Base-by-base conservation (phyloP, 1,140 invertebrate genomes). In the Dendroctonus ponderosae region DNA sequence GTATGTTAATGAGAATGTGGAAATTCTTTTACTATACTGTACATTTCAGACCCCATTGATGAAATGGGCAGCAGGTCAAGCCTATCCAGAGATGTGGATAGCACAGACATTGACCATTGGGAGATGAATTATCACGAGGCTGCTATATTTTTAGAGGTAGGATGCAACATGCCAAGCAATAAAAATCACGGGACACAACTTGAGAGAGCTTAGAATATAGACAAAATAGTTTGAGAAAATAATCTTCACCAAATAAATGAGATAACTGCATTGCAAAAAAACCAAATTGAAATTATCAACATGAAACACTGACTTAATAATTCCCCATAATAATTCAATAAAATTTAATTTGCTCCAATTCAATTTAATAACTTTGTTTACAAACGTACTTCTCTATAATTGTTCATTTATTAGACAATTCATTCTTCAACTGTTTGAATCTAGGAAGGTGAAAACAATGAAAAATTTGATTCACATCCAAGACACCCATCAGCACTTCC, bases 51-150 rank as follows among this genome's bases (percentile, higher is more conserved):
- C 50, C 71, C 74, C 5, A 66, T 73, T 66, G 74, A 79, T 67
- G 79, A 80, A 69, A 80, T 80, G 73, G 79, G 79, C 0, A 79
- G 77, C 53, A 71, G 76, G 58, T 79, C 78, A 4, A 80, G 74
- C 58, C 72, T 80, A 14, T 75, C 72, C 61, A 67, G 76, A 46
- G 73, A 78, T 52, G 40, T 66, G 12, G 74, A 79, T 51, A 70
- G 43, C 8, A 59, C 38, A 37, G 70, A 68, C 6, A 64, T 64
- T 40, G 76, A 85, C 72, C 85, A 87, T 70, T 94, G 92, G 92
- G 87, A 91, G 76, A 90, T 93, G 86, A 94, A 94, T 79, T 95
- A 94, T 79, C 89, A 93, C 74, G 93, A 95, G 77, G 91, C 92
- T 49, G 89, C 92, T 56, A 94, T 94, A 74, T 93, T 90, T 80